Conservation (phyloP, 2,113 vertebrate genomes). For the Euleptes europaea region DNA sequence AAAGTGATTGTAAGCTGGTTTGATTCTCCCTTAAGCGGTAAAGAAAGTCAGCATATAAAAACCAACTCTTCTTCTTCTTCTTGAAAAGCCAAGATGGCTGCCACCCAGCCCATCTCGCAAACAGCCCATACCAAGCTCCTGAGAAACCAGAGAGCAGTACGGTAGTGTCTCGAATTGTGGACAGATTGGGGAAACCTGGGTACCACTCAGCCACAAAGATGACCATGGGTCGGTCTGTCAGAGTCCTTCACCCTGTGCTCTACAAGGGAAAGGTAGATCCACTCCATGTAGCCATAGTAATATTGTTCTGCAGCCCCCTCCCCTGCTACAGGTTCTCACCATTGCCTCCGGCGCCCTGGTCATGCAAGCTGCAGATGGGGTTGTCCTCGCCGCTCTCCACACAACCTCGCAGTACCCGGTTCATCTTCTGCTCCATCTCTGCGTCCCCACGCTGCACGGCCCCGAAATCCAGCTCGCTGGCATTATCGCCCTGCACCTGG, state of each 20-base stretch:
- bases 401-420: constrained; percentile 87
- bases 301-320: not conserved
- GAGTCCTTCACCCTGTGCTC: too few relatives aligned
- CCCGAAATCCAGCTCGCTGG: constrained; percentile 83
- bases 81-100: not conserved
- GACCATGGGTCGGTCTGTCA: too few relatives aligned
- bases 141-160: too few relatives aligned
- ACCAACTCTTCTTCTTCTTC: too few relatives aligned
- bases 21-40: too few relatives aligned
- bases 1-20: too few relatives aligned
- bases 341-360: constrained; percentile 92
- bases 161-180: too few relatives aligned
- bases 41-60: too few relatives aligned
- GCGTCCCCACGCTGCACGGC: constrained; percentile 92
- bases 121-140: not conserved
- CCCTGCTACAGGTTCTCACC: constrained; percentile 66
- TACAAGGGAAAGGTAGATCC: too few relatives aligned
- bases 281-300: too few relatives aligned
- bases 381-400: constrained; percentile 79
- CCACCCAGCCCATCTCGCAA: not conserved
- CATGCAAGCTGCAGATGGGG: constrained; percentile 90
- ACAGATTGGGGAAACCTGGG: too few relatives aligned
- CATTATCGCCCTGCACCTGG: constrained; percentile 90
- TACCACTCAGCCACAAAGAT: too few relatives aligned
- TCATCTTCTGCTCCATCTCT: constrained; percentile 97